These are phyloP conservation scores for Daphoenositta chrysoptera DNA, from an alignment of 2,113 vertebrate genomes.

Conservation along the genomic window DNA sequence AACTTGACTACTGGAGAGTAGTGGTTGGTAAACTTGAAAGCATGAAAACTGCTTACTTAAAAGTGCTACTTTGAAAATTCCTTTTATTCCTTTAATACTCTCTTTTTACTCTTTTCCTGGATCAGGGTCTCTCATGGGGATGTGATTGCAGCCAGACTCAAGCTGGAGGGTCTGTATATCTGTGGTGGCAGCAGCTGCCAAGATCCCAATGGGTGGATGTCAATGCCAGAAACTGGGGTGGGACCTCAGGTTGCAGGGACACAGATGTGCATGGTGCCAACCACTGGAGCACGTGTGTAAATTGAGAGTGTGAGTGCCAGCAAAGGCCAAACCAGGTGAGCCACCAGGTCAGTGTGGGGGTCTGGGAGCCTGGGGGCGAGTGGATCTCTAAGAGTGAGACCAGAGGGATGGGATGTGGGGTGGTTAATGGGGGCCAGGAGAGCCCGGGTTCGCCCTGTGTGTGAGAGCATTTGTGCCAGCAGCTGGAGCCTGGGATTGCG, in stretches of 20 bases:
- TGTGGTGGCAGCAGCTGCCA: background rate
- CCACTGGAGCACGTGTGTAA: background rate
- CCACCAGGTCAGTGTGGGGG: too few relatives aligned
- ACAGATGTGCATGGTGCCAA: accelerated
- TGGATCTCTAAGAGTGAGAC: background rate
- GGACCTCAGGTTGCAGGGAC: accelerated
- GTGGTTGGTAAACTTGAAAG: background rate
- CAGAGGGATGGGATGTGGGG: accelerated
- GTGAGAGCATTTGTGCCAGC: background rate
- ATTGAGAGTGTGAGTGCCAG: background rate
- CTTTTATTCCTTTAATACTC: background rate
- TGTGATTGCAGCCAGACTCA: background rate
- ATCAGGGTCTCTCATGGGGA: background rate
- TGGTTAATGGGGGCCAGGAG: background rate
- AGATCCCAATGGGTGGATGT: too few relatives aligned
- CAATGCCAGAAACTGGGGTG: background rate
- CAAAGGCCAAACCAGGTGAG: background rate
- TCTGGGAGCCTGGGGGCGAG: accelerated
- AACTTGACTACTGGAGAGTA: background rate
- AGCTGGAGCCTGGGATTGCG: background rate
- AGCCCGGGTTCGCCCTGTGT: accelerated
- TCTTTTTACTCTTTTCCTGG: background rate
- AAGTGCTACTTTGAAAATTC: background rate
- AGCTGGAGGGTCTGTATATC: background rate
- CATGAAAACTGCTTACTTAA: background rate